Evolutionary conservation across 2,113 vertebrate species (phyloP), one percentile per base, ranked within the genome.

Genomic region (Casuarius casuarius): DNA sequence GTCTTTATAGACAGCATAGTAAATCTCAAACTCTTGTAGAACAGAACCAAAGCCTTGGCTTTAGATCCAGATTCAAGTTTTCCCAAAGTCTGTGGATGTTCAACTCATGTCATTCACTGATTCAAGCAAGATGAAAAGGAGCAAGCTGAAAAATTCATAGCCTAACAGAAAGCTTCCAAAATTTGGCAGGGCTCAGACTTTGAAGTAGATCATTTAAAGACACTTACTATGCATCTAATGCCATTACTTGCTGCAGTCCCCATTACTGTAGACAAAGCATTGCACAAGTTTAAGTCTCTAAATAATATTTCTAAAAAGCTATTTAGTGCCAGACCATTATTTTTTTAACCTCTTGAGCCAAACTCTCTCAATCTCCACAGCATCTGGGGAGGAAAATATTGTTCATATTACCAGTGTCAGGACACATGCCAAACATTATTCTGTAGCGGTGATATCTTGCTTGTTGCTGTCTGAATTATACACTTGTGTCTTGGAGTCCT

Each of bases 331-430:
- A 97, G 67, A 80, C 63, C 16, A 4, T 89, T 96, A 80, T 96
- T 96, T 96, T 95, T 89, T 89, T 97, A 97, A 96, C 90, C 95
- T 95, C 90, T 95, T 87, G 87, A 87, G 96, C 86, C 95, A 95
- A 96, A 94, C 15, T 90, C 5, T 77, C 59, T 90, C 82, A 66
- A 92, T 77, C 75, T 95, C 62, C 62, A 79, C 42, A 91, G 87
- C 95, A 95, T 96, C 93, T 97, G 94, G 82, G 56, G 79, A 95
- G 95, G 93, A 96, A 97, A 96, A 94, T 94, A 90, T 77, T 84
- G 63, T 79, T 88, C 87, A 31, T 88, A 80, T 44, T 89, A 94
- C 95, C 92, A 94, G 42, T 85, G 61, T 92, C 87, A 88, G 86
- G 87, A 94, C 29, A 94, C 80, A 91, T 23, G 72, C 94, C 87